Base-by-base conservation (phyloP, 2,888 invertebrate genomes). In the Xestia c-nigrum region DNA sequence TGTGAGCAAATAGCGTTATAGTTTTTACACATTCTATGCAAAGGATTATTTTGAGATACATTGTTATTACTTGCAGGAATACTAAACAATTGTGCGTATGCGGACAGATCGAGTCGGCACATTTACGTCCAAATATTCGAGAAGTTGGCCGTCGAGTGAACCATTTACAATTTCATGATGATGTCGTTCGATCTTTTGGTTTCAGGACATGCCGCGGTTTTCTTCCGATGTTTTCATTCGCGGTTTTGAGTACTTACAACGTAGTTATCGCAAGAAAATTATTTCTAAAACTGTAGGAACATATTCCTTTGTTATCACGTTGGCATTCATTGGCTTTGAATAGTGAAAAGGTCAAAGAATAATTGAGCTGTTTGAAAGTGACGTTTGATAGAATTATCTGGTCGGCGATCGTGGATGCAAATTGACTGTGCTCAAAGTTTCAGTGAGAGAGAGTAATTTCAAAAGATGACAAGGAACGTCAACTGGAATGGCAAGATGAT, bases 351-450 rank as follows among this genome's bases (percentile, higher is more conserved):
- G 52, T 57, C 55, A 47, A 14, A 14, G n/a, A 19, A 57, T 78
- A 61, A 64, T 68, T 14, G 24, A 82, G 12, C 40, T 43, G 14
- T 57, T 63, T 64, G 43, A 9, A 59, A 67, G 31, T 63, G 68
- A 76, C 74, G 10, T 50, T 46, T 81, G 7, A 68, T 52, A 64
- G 55, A 31, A 31, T 6, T 64, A 38, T 64, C 76, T 38, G 38
- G 24, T 24, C 19, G 14, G 6, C 50, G 4, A 68, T 31, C 55
- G 43, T 16, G n/a, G 47, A 57, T 40, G 38, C 14, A 19, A 80
- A 71, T 24, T 31, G 43, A 38, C 43, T 38, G 50, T 19, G 46
- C 24, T 46, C 50, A 40, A 52, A 74, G 10, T 24, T 46, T 52
- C 38, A 52, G 10, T 9, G 31, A n/a, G n/a, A 6, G n/a, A 64